Evolutionary conservation across 2,113 vertebrate species (phyloP).

Genomic region (Thamnaconus septentrionalis): DNA sequence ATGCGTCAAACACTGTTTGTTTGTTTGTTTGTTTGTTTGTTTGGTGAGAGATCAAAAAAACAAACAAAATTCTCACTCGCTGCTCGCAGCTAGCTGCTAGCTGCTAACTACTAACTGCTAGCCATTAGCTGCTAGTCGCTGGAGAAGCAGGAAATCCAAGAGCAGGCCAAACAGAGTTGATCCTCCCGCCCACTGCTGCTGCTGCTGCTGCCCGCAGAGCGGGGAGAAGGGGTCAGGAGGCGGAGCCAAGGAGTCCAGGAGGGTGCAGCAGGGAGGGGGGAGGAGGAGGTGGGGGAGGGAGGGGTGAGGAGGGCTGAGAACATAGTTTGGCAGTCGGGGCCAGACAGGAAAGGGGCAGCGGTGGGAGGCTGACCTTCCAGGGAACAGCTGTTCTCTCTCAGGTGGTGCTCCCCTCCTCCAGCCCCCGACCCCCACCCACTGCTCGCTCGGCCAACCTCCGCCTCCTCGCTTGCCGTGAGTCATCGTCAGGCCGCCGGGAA

Average conservation of each 20-base stretch:
- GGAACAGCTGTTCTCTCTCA: slow-evolving; percentile 97
- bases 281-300: slow-evolving; percentile 68
- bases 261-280: slow-evolving; percentile 72
- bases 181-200: no score
- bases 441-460: slow-evolving; percentile 78
- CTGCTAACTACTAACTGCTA: no score
- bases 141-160: no score
- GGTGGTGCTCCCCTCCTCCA: slow-evolving; percentile 75
- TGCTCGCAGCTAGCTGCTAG: slow-evolving; percentile 91
- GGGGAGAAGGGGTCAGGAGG: no score
- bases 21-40: slow-evolving; percentile 56
- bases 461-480: slow-evolving; percentile 86
- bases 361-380: slow-evolving; percentile 83
- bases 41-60: slow-evolving; percentile 64
- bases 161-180: no score
- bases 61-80: slow-evolving; percentile 61
- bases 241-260: no score
- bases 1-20: slow-evolving; percentile 66
- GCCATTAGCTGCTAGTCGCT: no score
- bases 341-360: slow-evolving; percentile 34
- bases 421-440: slow-evolving; percentile 90
- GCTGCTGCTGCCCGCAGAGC: no score
- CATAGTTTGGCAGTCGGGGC: slow-evolving; percentile 37
- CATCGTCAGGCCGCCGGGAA: slow-evolving; percentile 78
- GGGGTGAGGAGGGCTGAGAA: slow-evolving; percentile 53